Percentiles rank a stretch among this genome's conserved stretches.
Conservation (phyloP, 2,888 invertebrate genomes). For the Harpagoxenus sublaevis region DNA sequence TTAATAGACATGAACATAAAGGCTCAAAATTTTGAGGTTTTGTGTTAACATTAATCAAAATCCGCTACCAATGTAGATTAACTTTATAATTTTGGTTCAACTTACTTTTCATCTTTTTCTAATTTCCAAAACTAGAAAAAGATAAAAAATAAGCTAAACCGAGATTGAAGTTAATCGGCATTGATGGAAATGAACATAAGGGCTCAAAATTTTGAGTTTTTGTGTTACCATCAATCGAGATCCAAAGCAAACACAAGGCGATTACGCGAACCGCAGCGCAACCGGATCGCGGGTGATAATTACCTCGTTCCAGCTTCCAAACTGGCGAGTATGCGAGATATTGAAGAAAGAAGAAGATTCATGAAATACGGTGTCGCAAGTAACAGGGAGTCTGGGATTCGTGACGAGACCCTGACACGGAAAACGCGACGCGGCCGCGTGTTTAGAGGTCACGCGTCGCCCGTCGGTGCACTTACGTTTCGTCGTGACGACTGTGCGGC, state of each 20-base stretch:
- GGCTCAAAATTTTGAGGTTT: no score
- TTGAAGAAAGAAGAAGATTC: constrained; percentile 73
- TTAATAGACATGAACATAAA: no score
- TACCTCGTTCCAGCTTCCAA: constrained; percentile 85
- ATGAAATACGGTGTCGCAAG: constrained; percentile 60
- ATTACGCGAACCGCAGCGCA: constrained; percentile 44
- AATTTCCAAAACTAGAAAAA: no score
- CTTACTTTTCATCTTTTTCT: no score
- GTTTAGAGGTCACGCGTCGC: constrained; percentile 80
- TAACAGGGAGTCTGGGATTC: constrained; percentile 54
- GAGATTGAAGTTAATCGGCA: no score
- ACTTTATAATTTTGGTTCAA: no score
- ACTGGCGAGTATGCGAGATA: constrained; percentile 80
- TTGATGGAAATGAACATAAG: no score
- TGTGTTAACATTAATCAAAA: no score
- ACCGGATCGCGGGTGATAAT: constrained; percentile 77
- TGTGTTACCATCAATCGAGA: not conserved
- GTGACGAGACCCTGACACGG: constrained; percentile 64
- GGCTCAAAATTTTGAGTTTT: not conserved
- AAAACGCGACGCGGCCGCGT: constrained; percentile 59
- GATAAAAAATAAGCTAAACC: no score
- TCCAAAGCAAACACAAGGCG: not conserved
- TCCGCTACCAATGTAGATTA: no score
- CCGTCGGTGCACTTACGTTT: constrained; percentile 86
- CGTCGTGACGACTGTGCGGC: constrained; percentile 84